These are phyloP conservation scores for Cantharis lateralis DNA, from an alignment of 2,888 invertebrate species.

Conservation along the genomic window DNA sequence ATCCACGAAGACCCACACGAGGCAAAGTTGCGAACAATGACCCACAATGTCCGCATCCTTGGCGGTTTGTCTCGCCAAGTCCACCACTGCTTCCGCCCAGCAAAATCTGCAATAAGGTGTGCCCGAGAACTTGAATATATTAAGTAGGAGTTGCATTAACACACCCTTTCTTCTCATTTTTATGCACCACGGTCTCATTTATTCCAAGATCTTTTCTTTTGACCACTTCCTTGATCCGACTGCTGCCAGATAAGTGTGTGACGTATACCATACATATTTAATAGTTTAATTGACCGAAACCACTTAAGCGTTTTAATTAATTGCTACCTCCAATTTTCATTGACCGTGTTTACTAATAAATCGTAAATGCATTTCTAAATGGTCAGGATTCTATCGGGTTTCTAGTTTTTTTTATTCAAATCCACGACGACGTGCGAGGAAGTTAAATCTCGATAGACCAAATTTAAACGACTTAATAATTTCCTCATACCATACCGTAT, in stretches of 20 bases:
- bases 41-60: conserved; percentile 34
- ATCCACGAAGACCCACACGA: conserved; percentile 9
- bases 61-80: conserved; percentile 33
- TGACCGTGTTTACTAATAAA: neutral
- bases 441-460: no score
- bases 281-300: neutral
- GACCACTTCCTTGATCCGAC: neutral
- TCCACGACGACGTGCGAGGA: no score
- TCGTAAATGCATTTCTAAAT: neutral
- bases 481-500: neutral
- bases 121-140: conserved; percentile 13
- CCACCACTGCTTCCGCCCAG: conserved; percentile 31
- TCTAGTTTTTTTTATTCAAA: neutral
- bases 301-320: neutral
- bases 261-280: neutral
- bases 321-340: neutral
- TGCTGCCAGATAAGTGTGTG: neutral
- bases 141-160: conserved; percentile 13
- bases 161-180: neutral
- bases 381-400: neutral
- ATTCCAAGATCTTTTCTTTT: neutral
- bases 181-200: neutral
- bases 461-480: neutral
- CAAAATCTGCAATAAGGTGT: conserved; percentile 16
- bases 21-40: conserved; percentile 31